Percentiles rank a stretch among this genome's conserved stretches.
phyloP scores from a whole-genome alignment of 2,888 invertebrate genomes.

The Troides aeacus region DNA sequence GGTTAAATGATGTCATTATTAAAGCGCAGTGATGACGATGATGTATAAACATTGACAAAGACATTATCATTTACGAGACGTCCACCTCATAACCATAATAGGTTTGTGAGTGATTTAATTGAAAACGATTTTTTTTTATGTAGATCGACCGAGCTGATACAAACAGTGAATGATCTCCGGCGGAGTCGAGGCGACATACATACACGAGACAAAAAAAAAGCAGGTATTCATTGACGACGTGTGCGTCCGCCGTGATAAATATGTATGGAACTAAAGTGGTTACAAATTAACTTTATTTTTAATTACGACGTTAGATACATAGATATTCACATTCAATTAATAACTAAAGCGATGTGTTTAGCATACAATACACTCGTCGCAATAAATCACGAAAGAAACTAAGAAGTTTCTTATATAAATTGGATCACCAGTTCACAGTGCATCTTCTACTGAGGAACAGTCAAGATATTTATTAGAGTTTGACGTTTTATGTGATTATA shows the following conservation, averaged over 20 bases:
- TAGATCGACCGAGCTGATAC: slow-evolving; percentile 16
- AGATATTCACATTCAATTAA: neutral
- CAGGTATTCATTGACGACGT: slow-evolving; percentile 24
- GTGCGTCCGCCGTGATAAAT: slow-evolving; percentile 12
- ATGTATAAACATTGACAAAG: neutral
- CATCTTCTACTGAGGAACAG: too few relatives aligned
- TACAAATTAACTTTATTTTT: slow-evolving; percentile 9
- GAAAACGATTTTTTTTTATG: neutral
- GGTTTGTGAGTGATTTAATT: neutral
- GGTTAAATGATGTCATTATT: neutral
- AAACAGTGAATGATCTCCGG: slow-evolving; percentile 20
- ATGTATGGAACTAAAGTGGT: neutral
- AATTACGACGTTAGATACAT: slow-evolving; percentile 11
- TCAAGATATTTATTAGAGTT: neutral
- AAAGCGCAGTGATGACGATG: neutral
- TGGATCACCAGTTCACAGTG: too few relatives aligned
- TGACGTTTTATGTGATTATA: too few relatives aligned
- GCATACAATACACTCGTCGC: too few relatives aligned
- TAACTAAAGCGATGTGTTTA: too few relatives aligned
- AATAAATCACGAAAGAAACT: too few relatives aligned
- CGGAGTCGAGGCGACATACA: slow-evolving; percentile 16
- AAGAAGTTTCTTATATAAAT: too few relatives aligned
- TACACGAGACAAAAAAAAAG: slow-evolving; percentile 23
- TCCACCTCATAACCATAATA: neutral
- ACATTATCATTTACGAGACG: neutral